A percentile compares a stretch with the other conserved stretches of the same genome.
Conservation (phyloP, 2,113 vertebrate genomes). For the Lates calcarifer region DNA sequence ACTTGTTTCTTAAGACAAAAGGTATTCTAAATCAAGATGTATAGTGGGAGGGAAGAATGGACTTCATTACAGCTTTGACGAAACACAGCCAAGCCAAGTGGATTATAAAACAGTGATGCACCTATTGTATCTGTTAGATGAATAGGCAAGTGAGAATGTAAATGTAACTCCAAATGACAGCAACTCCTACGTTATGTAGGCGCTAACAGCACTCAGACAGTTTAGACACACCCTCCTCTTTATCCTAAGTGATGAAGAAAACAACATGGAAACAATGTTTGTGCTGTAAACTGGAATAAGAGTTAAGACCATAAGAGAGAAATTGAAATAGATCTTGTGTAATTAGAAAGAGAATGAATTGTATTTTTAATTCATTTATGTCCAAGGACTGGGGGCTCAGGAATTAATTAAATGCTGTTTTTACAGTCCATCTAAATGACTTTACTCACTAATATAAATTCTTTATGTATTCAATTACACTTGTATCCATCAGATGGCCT, state of each 20-base stretch:
- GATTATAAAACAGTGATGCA: not conserved
- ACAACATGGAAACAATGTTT: not conserved
- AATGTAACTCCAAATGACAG: slow-evolving; percentile 11
- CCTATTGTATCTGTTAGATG: not conserved
- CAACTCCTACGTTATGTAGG: not conserved
- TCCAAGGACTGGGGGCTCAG: slow-evolving; percentile 5
- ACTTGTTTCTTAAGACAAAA: not conserved
- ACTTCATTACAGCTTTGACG: slow-evolving; percentile 17
- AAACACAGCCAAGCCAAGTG: not conserved
- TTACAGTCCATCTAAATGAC: not conserved
- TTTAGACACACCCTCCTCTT: slow-evolving; percentile 16
- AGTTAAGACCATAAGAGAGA: not conserved
- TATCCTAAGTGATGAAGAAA: not conserved
- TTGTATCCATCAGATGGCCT: not conserved
- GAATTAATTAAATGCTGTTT: slow-evolving; percentile 9
- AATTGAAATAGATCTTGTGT: too few relatives aligned
- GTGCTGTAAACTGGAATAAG: not conserved
- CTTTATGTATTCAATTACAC: slow-evolving; percentile 31
- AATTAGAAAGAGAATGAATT: not conserved
- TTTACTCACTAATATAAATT: slow-evolving; percentile 4
- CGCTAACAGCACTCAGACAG: not conserved
- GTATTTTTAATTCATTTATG: slow-evolving; percentile 1
- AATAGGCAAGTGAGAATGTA: not conserved
- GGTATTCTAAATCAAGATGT: slow-evolving; percentile 1
- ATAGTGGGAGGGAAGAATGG: not conserved